These are phyloP conservation scores for Drosophila mulleri DNA, from an alignment of 2,888 invertebrate genomes.

Conservation along the genomic window DNA sequence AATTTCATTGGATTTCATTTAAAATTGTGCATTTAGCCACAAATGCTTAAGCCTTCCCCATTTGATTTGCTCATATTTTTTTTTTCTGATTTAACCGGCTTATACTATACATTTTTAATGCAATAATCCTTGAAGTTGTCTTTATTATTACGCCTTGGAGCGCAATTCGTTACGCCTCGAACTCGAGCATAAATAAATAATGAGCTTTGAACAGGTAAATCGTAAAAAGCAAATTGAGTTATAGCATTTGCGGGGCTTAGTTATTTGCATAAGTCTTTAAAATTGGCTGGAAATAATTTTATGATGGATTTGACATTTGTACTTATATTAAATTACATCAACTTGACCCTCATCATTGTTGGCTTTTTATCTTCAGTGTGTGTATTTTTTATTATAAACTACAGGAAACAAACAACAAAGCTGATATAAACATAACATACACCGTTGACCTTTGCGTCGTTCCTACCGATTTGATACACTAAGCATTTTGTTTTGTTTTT, in stretches of 20 bases:
- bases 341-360: conserved; percentile 4
- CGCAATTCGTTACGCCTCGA: neutral
- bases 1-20: conserved; percentile 37
- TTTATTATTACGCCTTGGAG: conserved; percentile 5
- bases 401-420: neutral
- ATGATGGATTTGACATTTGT: conserved; percentile 1
- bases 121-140: neutral
- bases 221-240: conserved; percentile 41
- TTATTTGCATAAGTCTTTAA: neutral
- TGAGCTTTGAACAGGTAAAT: conserved; percentile 24
- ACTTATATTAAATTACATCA: neutral
- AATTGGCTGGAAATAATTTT: neutral
- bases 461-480: neutral
- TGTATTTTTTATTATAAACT: no score
- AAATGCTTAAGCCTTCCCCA: neutral
- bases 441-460: neutral
- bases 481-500: conserved; percentile 1
- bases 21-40: conserved; percentile 25
- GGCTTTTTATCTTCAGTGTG: conserved; percentile 2
- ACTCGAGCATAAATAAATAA: conserved; percentile 31
- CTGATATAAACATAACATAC: neutral
- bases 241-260: neutral
- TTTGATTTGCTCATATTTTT: neutral
- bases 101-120: conserved; percentile 19
- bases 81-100: neutral